Evolutionary conservation across 2,888 invertebrate genomes (phyloP).

Genomic region (Macrophya annulata): DNA sequence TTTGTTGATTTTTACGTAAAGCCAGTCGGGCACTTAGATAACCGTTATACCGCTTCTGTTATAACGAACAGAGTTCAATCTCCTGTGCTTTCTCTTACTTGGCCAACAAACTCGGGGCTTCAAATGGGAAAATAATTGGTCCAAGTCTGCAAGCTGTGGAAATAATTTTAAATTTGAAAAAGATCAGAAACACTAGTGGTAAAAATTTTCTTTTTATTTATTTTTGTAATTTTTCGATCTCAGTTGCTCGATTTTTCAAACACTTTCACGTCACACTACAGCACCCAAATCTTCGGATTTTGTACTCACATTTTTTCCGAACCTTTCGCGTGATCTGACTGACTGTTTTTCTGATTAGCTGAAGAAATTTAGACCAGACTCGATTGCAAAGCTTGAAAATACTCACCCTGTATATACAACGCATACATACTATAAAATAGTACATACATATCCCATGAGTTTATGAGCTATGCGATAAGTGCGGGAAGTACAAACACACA

Average conservation of each 20-base stretch:
- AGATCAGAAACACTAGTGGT: not conserved
- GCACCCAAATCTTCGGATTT: too few species aligned
- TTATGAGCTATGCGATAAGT: slow-evolving; percentile 39
- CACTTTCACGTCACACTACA: too few species aligned
- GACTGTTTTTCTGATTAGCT: too few species aligned
- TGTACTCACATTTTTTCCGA: too few species aligned
- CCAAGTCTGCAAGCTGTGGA: not conserved
- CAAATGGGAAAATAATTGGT: not conserved
- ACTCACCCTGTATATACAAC: not conserved
- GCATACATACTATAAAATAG: not conserved
- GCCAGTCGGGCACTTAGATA: not conserved
- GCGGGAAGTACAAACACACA: slow-evolving; percentile 9
- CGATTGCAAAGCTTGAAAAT: not conserved
- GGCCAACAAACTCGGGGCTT: not conserved
- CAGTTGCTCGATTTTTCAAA: not conserved
- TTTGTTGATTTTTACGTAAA: not conserved
- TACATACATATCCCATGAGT: not conserved
- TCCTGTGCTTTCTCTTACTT: not conserved
- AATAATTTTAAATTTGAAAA: not conserved
- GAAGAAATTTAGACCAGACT: not conserved
- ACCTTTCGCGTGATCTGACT: too few species aligned
- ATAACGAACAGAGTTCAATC: not conserved
- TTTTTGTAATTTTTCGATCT: not conserved
- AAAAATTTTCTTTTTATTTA: not conserved
- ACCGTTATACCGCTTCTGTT: not conserved